Conservation (phyloP, 1,140 invertebrate genomes). For the Brachionus rotundiformis region DNA sequence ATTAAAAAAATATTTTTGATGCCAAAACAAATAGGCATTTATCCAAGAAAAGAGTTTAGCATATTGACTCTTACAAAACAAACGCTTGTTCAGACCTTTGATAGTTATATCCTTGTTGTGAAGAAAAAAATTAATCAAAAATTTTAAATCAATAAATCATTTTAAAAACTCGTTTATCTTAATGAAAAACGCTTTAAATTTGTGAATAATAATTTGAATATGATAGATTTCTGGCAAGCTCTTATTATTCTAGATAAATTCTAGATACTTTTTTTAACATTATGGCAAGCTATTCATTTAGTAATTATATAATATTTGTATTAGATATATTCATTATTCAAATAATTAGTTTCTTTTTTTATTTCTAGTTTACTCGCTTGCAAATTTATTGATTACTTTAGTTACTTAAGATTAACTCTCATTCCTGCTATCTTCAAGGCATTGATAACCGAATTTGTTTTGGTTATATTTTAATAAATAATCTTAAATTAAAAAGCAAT, state of each 20-base stretch:
- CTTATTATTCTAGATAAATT: background rate
- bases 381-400: slow-evolving; percentile 28
- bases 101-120: background rate
- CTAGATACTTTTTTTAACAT: background rate
- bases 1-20: too few species aligned
- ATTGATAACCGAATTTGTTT: background rate
- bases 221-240: background rate
- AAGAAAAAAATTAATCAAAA: background rate
- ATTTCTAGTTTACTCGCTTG: slow-evolving; percentile 3
- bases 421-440: background rate
- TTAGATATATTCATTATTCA: background rate
- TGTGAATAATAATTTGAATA: background rate
- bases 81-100: background rate
- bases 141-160: background rate
- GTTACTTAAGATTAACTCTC: background rate
- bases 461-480: background rate
- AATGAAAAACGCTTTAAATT: slow-evolving; percentile 7
- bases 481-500: background rate
- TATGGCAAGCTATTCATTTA: background rate
- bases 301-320: slow-evolving; percentile 21
- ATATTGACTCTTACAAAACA: background rate
- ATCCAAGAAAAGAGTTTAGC: background rate
- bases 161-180: background rate
- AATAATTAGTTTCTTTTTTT: background rate
- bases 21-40: background rate